Evolutionary conservation across 2,797 vertebrate genomes (phyloP).

Genomic region (Menidia menidia): DNA sequence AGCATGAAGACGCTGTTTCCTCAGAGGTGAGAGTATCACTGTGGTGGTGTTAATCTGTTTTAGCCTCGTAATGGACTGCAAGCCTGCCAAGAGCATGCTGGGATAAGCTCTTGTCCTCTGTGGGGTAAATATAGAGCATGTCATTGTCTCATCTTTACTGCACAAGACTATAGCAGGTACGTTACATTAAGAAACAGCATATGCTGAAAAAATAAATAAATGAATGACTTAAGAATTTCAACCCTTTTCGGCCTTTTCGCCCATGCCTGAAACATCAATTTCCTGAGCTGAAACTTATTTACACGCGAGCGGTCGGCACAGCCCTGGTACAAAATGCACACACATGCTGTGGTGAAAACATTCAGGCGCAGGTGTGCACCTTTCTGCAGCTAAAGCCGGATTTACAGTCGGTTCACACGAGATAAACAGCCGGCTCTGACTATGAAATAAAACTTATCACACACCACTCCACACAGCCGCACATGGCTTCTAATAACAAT

Average conservation of each 20-base stretch:
- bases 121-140: constrained; percentile 31
- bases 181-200: neutral
- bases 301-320: constrained; percentile 35
- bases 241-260: constrained; percentile 24
- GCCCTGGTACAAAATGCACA: constrained; percentile 10
- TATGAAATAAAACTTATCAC: constrained; percentile 48
- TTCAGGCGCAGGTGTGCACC: constrained; percentile 38
- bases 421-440: constrained; percentile 60
- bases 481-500: constrained; percentile 14
- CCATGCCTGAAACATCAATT: constrained; percentile 40
- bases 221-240: constrained; percentile 6
- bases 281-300: constrained; percentile 36
- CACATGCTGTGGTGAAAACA: neutral
- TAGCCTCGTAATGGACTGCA: constrained; percentile 40
- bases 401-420: constrained; percentile 63
- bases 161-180: neutral
- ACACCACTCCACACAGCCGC: constrained; percentile 5
- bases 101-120: constrained; percentile 48
- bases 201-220: constrained; percentile 2
- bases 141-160: constrained; percentile 18
- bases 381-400: constrained; percentile 54
- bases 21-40: constrained; percentile 62
- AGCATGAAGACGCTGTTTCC: constrained; percentile 46
- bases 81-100: constrained; percentile 42
- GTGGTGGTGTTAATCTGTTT: constrained; percentile 59